These are phyloP conservation scores for Tachysurus vachellii DNA, from an alignment of 2,113 vertebrate species.

Conservation along the genomic window DNA sequence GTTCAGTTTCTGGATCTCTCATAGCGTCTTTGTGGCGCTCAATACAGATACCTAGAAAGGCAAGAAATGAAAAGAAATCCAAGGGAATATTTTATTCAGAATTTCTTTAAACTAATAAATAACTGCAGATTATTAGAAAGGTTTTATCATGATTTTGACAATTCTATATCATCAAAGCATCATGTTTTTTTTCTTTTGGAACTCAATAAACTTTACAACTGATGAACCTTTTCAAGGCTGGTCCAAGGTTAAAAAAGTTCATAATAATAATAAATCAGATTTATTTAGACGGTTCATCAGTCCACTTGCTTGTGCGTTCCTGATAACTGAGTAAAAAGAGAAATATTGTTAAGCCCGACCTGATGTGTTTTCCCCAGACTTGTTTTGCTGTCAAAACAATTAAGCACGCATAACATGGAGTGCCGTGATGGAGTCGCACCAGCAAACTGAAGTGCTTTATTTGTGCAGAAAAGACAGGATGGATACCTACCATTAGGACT, in stretches of 20 bases:
- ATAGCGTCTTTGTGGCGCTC: conserved; percentile 33
- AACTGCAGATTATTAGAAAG: neutral
- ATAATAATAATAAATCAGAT: neutral
- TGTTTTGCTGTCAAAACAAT: neutral
- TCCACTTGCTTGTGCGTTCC: neutral
- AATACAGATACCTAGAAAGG: conserved; percentile 27
- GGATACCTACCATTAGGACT: conserved; percentile 89
- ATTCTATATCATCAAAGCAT: neutral
- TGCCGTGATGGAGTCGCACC: neutral
- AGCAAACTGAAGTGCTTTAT: neutral
- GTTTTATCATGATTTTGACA: neutral
- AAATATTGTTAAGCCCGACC: neutral
- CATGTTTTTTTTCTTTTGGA: neutral
- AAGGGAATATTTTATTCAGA: neutral
- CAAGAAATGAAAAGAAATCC: neutral
- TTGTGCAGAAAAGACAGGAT: conserved; percentile 11
- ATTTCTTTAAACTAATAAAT: neutral
- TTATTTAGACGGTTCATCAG: neutral
- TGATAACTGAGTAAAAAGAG: neutral
- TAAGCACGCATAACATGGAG: neutral
- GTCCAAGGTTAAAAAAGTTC: neutral
- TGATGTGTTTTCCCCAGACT: neutral
- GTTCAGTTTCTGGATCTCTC: conserved; percentile 36
- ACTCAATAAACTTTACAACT: neutral
- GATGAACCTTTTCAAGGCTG: neutral